phyloP scores from a whole-genome alignment of 53 echinoderm and acorn worm genomes.

The Mesocentrotus franciscanus region DNA sequence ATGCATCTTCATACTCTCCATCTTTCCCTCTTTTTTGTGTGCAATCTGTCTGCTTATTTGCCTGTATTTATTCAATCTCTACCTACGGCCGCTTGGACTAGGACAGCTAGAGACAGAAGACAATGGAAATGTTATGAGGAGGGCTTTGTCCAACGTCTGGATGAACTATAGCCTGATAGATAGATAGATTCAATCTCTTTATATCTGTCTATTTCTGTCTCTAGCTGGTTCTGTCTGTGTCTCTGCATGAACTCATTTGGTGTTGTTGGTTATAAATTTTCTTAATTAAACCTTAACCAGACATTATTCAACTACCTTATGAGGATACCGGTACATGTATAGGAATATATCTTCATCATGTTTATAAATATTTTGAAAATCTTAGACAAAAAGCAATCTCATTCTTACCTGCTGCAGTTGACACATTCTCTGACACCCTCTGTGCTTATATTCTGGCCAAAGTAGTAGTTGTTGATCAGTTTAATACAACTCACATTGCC shows the following conservation, averaged over 20 bases:
- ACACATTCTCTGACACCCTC: constrained; percentile 34
- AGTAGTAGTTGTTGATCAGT: constrained; percentile 82
- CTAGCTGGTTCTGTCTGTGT: not conserved
- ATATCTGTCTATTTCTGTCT: not conserved
- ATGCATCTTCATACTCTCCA: no score
- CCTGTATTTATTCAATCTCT: not conserved
- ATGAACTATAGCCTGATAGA: no score
- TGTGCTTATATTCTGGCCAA: constrained; percentile 5
- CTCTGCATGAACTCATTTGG: no score
- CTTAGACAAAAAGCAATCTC: not conserved
- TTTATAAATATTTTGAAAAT: not conserved
- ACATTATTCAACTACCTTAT: no score
- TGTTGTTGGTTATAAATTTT: no score
- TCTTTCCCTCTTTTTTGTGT: not conserved
- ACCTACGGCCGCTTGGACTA: no score
- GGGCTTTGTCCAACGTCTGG: no score
- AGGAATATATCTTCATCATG: no score
- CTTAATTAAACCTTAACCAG: no score
- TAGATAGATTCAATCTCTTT: not conserved
- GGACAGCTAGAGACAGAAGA: no score
- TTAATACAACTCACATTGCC: constrained; percentile 91
- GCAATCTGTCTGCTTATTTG: not conserved
- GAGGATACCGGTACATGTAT: no score
- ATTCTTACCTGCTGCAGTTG: constrained; percentile 72
- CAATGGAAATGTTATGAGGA: no score